A percentile compares a stretch with the other conserved stretches of the same genome.
Evolutionary conservation across 2,113 vertebrate genomes (phyloP).

Genomic region (Sterrhoptilus dennistouni): DNA sequence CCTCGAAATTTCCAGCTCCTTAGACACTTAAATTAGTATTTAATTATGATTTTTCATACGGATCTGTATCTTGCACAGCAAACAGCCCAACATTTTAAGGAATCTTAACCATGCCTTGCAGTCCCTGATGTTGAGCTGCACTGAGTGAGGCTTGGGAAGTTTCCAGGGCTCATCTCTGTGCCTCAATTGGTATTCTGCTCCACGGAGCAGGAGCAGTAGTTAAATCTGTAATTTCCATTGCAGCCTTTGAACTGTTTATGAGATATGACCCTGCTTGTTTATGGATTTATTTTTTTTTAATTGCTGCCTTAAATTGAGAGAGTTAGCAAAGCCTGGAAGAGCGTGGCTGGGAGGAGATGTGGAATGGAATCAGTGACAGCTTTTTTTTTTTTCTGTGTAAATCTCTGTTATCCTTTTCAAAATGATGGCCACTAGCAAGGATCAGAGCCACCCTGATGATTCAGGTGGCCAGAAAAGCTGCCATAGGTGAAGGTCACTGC

Average conservation of each 20-base stretch:
- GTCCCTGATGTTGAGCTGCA: neutral
- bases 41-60: neutral
- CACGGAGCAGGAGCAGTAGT: neutral
- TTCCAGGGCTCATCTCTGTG: neutral
- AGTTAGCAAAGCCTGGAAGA: neutral
- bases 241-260: constrained; percentile 14
- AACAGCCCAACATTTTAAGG: neutral
- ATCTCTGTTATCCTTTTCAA: neutral
- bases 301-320: neutral
- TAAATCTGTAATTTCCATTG: neutral
- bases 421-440: neutral
- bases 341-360: rapidly evolving
- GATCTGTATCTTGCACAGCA: neutral
- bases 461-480: neutral
- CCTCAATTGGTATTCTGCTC: neutral
- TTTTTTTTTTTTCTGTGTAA: neutral
- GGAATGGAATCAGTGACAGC: neutral
- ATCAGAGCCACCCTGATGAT: neutral
- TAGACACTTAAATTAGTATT: neutral
- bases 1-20: neutral
- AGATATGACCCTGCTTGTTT: neutral
- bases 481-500: neutral
- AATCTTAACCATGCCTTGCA: neutral
- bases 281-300: constrained; percentile 1
- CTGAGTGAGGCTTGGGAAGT: neutral